These are phyloP conservation scores for Polietes domitor DNA, from an alignment of 2,888 invertebrate genomes.

Conservation along the genomic window DNA sequence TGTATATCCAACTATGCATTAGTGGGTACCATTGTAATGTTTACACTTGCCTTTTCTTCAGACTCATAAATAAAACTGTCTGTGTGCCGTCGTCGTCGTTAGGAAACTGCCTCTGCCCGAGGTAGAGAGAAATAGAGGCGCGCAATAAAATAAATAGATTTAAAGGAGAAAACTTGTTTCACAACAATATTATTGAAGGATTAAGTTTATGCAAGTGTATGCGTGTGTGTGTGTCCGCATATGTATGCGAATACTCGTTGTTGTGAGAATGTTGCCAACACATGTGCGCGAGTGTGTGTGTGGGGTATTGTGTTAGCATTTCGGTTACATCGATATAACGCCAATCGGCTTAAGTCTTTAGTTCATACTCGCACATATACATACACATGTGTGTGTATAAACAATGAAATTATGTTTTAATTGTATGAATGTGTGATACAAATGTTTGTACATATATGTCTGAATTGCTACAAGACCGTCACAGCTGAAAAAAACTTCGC, in stretches of 20 bases:
- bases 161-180: slow-evolving; percentile 26
- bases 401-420: slow-evolving; percentile 36
- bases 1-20: neutral
- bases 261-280: neutral
- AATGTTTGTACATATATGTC: neutral
- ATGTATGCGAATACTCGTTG: neutral
- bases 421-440: neutral
- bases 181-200: slow-evolving; percentile 42
- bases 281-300: neutral
- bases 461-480: no score
- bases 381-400: neutral
- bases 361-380: neutral
- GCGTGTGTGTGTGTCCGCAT: neutral
- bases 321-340: neutral
- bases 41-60: slow-evolving; percentile 13
- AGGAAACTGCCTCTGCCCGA: neutral
- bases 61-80: slow-evolving; percentile 43
- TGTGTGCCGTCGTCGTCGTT: neutral
- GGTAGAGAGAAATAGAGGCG: neutral
- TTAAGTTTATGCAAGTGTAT: slow-evolving; percentile 22
- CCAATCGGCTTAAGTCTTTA: slow-evolving; percentile 16
- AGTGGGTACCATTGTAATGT: slow-evolving; percentile 7
- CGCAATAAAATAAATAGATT: slow-evolving; percentile 39
- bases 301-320: neutral
- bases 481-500: no score